Percentiles rank a stretch among this genome's conserved stretches.
phyloP scores from a whole-genome alignment of 2,113 vertebrate species.

The Pogona vitticeps region DNA sequence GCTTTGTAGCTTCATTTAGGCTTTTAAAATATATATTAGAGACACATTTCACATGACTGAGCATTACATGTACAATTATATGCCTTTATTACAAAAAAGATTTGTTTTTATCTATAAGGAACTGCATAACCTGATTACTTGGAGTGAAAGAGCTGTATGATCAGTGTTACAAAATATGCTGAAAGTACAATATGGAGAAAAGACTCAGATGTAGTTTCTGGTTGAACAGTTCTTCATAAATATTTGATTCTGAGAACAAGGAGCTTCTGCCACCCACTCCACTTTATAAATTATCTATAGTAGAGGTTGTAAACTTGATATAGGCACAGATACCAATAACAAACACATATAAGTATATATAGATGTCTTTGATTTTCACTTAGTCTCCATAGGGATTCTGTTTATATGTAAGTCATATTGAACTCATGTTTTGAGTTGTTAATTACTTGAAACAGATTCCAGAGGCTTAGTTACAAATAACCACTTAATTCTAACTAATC shows the following conservation, averaged over 20 bases:
- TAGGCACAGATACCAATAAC: not conserved
- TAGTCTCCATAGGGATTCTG: not conserved
- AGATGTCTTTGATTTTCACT: not conserved
- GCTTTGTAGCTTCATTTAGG: not conserved
- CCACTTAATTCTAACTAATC: too few species aligned
- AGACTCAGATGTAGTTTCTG: not conserved
- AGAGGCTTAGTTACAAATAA: too few species aligned
- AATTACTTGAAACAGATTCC: not conserved
- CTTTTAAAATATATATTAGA: not conserved
- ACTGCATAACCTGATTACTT: not conserved
- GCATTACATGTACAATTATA: not conserved
- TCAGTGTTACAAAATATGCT: not conserved
- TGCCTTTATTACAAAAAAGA: conserved; percentile 43
- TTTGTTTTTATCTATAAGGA: not conserved
- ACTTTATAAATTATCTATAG: not conserved
- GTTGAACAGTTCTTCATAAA: conserved; percentile 11
- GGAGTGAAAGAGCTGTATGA: not conserved
- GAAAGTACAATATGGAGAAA: not conserved
- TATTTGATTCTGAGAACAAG: conserved; percentile 1
- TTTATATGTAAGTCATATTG: not conserved
- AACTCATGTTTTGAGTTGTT: not conserved
- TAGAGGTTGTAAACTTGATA: not conserved
- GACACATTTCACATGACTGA: not conserved
- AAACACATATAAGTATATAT: not conserved
- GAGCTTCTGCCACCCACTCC: not conserved